Percentiles rank a stretch among this genome's conserved stretches.
Evolutionary conservation across 2,888 invertebrate species (phyloP).

Genomic region (Aphidius colemani): DNA sequence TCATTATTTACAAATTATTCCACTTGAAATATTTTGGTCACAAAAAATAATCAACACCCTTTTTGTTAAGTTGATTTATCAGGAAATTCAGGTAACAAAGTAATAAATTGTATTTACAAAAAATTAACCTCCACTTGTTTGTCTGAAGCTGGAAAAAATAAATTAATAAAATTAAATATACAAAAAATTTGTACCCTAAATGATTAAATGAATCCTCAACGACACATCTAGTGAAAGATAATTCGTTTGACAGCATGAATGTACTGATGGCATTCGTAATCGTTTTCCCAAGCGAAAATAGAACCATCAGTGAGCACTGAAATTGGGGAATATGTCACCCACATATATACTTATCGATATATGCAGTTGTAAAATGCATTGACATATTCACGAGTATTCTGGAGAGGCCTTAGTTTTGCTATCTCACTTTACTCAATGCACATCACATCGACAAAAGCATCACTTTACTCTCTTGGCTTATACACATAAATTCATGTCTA

Average conservation of each 20-base stretch:
- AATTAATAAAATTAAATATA: too few species aligned
- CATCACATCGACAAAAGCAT: too few species aligned
- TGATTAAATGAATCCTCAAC: not conserved
- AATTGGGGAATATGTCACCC: not conserved
- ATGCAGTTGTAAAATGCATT: too few species aligned
- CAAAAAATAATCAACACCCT: too few species aligned
- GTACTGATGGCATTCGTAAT: slow-evolving; percentile 11
- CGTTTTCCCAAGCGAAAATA: slow-evolving; percentile 12
- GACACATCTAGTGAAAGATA: slow-evolving; percentile 6
- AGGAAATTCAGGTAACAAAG: too few species aligned
- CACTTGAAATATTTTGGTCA: not conserved
- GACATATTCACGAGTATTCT: too few species aligned
- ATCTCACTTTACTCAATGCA: too few species aligned
- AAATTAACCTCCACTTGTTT: not conserved
- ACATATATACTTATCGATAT: not conserved
- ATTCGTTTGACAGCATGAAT: not conserved
- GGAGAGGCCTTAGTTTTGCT: too few species aligned
- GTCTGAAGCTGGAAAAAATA: not conserved
- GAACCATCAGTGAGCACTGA: not conserved
- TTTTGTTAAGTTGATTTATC: too few species aligned
- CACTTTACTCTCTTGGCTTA: too few species aligned
- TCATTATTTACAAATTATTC: slow-evolving; percentile 23
- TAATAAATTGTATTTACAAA: too few species aligned
- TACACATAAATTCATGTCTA: too few species aligned
- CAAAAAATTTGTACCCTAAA: not conserved